Conservation (phyloP, 1,140 invertebrate genomes). For the Oedothorax gibbosus region DNA sequence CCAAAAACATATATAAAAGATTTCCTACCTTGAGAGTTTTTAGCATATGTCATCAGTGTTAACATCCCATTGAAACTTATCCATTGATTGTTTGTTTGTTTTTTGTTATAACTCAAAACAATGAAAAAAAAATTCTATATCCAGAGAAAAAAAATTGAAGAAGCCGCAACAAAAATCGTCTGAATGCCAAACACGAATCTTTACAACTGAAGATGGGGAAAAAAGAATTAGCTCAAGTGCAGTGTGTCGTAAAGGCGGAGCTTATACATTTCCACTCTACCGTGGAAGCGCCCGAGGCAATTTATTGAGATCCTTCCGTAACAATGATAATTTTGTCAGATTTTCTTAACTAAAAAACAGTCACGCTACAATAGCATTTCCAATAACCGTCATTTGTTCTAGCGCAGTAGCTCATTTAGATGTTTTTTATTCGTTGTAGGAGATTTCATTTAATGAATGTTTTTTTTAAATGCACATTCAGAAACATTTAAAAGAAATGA, state of each 20-base stretch:
- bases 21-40: background rate
- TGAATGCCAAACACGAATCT: conserved; percentile 16
- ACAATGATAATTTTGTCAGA: conserved; percentile 21
- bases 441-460: background rate
- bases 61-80: background rate
- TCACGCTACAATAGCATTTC: conserved; percentile 23
- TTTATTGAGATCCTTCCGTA: conserved; percentile 28
- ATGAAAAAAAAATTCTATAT: background rate
- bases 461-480: background rate
- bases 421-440: background rate
- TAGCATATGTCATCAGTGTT: background rate
- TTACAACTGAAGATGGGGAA: conserved; percentile 1
- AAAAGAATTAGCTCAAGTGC: conserved; percentile 40
- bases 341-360: background rate
- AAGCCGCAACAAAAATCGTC: background rate
- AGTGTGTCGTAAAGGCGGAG: conserved; percentile 41
- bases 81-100: background rate
- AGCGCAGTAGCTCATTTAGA: background rate
- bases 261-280: background rate
- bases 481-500: background rate
- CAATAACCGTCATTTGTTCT: conserved; percentile 29
- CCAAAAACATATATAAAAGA: background rate
- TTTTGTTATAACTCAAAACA: no score
- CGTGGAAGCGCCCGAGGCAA: conserved; percentile 19
- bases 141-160: background rate